These are phyloP conservation scores for Episyrphus balteatus DNA, from an alignment of 1,140 invertebrate genomes.

Conservation along the genomic window DNA sequence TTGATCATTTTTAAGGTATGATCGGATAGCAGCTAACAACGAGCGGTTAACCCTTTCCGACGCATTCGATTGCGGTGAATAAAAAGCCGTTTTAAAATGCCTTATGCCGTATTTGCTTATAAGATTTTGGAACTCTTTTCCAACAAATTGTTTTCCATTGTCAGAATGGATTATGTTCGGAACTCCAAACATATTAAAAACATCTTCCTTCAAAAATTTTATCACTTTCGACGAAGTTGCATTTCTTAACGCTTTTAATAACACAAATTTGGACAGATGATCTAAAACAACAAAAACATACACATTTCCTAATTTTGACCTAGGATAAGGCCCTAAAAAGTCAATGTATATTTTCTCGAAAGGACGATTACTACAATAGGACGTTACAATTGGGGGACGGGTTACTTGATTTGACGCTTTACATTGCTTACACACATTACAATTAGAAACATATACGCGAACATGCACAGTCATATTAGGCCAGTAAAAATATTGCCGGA, in stretches of 20 bases:
- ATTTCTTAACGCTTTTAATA: slow-evolving; percentile 3
- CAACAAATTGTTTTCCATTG: slow-evolving; percentile 6
- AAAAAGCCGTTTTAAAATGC: not conserved
- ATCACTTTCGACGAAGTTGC: not conserved
- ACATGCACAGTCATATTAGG: slow-evolving; percentile 1
- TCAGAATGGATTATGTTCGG: slow-evolving; percentile 3
- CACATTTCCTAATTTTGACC: slow-evolving; percentile 3
- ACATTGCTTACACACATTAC: slow-evolving; percentile 2
- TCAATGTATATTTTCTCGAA: slow-evolving; percentile 6
- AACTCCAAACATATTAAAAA: slow-evolving; percentile 5
- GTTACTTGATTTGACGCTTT: not conserved
- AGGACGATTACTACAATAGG: not conserved
- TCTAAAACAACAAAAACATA: slow-evolving; percentile 6
- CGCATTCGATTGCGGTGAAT: not conserved
- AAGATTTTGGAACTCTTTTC: not conserved
- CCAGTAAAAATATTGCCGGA: slow-evolving; percentile 3
- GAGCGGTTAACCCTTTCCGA: not conserved
- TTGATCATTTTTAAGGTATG: not conserved
- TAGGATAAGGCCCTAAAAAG: slow-evolving; percentile 6
- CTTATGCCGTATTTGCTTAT: not conserved
- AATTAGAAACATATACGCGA: not conserved
- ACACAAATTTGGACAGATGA: slow-evolving; percentile 3
- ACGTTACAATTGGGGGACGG: not conserved
- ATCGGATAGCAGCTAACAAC: not conserved
- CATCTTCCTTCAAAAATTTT: not conserved